A percentile compares a stretch with the other conserved stretches of the same genome.
Conservation (phyloP, 2,888 invertebrate species). For the Amiota mariae region DNA sequence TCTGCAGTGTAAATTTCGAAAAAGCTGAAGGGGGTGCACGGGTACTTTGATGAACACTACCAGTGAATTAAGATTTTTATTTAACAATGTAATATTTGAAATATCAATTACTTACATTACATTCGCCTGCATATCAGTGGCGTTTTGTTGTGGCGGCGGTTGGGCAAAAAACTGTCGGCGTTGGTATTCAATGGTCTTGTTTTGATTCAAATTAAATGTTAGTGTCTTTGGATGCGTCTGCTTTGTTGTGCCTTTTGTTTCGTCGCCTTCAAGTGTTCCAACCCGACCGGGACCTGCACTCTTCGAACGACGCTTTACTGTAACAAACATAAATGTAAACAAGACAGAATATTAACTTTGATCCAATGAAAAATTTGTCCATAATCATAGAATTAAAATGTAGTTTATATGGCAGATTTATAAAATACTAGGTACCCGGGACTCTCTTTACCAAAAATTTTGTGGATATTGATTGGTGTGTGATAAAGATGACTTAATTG, state of each 20-base stretch:
- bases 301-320: constrained; percentile 73
- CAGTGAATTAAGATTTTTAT: background rate
- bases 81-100: background rate
- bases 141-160: constrained; percentile 55
- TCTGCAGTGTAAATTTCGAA: constrained; percentile 79
- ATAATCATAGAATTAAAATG: too few species aligned
- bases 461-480: too few species aligned
- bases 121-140: constrained; percentile 72
- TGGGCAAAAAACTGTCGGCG: constrained; percentile 70
- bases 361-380: too few species aligned
- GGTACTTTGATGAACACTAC: constrained; percentile 42
- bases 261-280: constrained; percentile 54
- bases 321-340: constrained; percentile 8
- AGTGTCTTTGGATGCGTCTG: constrained; percentile 71
- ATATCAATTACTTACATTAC: constrained; percentile 69
- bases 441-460: too few species aligned
- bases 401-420: too few species aligned
- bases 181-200: constrained; percentile 72
- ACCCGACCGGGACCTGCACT: constrained; percentile 72
- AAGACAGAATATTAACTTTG: too few species aligned
- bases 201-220: constrained; percentile 72
- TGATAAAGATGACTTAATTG: too few species aligned
- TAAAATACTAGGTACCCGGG: too few species aligned
- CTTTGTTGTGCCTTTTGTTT: constrained; percentile 60
- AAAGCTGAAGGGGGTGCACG: constrained; percentile 25